Percentiles rank a stretch among this genome's conserved stretches.
These are phyloP conservation scores for Panzeria rudis DNA, from an alignment of 2,888 invertebrate genomes.

Conservation along the genomic window DNA sequence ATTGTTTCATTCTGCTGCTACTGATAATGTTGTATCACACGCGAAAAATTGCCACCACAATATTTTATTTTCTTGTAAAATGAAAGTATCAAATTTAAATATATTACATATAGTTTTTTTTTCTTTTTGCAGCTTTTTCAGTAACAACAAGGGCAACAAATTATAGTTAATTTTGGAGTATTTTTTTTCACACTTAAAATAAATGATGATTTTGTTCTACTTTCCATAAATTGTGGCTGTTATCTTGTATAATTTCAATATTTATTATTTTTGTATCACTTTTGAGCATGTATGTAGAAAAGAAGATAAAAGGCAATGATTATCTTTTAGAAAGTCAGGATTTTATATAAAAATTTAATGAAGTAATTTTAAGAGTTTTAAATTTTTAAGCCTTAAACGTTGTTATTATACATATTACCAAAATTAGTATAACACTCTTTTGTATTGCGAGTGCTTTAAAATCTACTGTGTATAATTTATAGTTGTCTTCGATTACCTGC, in stretches of 20 bases:
- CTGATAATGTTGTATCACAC: conserved; percentile 45
- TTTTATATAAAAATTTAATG: not conserved
- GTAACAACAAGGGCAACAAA: conserved; percentile 35
- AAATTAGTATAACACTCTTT: too few relatives aligned
- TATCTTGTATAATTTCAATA: conserved; percentile 23
- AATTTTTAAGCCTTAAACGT: too few relatives aligned
- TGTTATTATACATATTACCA: too few relatives aligned
- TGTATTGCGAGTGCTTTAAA: too few relatives aligned
- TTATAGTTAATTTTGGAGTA: conserved; percentile 38
- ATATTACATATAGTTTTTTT: conserved; percentile 4
- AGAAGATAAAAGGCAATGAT: not conserved
- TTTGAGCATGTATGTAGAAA: not conserved
- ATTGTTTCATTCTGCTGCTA: conserved; percentile 32
- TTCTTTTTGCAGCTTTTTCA: not conserved
- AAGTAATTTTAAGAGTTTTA: conserved; percentile 7
- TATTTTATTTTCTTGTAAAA: conserved; percentile 11
- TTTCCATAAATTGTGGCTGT: conserved; percentile 34
- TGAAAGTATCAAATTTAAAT: conserved; percentile 40
- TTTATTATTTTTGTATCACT: conserved; percentile 23
- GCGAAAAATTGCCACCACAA: not conserved
- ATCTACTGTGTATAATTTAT: too few relatives aligned
- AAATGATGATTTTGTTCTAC: conserved; percentile 59
- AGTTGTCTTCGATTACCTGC: too few relatives aligned
- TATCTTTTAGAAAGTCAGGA: conserved; percentile 20
- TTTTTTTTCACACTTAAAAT: conserved; percentile 53